phyloP scores from a whole-genome alignment of 1,140 invertebrate species.

The Sitophilus oryzae region DNA sequence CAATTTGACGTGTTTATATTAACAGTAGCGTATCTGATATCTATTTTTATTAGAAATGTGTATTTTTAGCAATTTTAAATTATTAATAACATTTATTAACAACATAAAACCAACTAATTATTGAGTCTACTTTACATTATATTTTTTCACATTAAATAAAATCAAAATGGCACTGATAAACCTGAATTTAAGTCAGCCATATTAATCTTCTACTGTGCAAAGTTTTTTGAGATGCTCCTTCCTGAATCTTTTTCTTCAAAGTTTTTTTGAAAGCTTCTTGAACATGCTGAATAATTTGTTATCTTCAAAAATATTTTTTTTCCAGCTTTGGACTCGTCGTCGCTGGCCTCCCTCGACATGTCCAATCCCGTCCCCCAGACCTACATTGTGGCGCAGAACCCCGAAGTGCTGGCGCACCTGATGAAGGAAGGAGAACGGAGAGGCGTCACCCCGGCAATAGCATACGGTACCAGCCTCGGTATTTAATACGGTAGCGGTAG shows the following conservation, averaged over 20 bases:
- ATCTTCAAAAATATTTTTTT: neutral
- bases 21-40: no score
- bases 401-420: constrained; percentile 78
- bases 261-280: neutral
- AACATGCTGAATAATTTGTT: neutral
- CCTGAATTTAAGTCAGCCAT: no score
- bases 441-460: constrained; percentile 71
- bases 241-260: no score
- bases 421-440: constrained; percentile 79
- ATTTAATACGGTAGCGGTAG: constrained; percentile 88
- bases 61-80: no score
- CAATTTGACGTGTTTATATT: no score
- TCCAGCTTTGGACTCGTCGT: constrained; percentile 44
- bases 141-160: neutral
- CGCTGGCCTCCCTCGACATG: constrained; percentile 42
- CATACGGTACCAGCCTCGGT: constrained; percentile 87
- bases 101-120: no score
- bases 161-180: no score
- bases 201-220: no score
- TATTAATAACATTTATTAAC: no score
- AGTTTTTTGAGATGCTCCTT: no score
- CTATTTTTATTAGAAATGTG: no score
- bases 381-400: constrained; percentile 89
- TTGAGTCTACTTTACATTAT: no score
- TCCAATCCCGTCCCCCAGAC: constrained; percentile 51